Conservation (phyloP, 2,888 invertebrate species). For the Dusona sp. region DNA sequence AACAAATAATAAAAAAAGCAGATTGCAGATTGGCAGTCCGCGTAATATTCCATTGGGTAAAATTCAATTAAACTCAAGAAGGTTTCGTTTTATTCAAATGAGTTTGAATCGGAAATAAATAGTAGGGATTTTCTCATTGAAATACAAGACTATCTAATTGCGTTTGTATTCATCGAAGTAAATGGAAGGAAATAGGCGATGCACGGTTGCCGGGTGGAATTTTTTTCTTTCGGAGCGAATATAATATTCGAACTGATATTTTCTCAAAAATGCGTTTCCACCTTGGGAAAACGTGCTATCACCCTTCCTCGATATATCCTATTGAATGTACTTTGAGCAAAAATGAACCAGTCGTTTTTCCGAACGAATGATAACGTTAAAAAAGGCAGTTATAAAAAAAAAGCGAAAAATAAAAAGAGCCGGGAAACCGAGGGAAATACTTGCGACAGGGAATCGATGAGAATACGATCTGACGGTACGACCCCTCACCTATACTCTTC, state of each 20-base stretch:
- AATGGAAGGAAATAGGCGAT: background rate
- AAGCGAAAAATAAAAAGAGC: slow-evolving; percentile 10
- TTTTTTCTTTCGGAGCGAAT: background rate
- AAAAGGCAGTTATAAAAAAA: background rate
- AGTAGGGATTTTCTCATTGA: slow-evolving; percentile 12
- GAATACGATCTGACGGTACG: slow-evolving; percentile 28
- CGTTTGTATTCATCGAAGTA: background rate
- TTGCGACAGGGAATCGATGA: slow-evolving; percentile 27
- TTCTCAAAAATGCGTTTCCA: background rate
- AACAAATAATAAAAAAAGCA: background rate
- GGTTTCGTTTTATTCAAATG: slow-evolving; percentile 28
- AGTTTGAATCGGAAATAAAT: slow-evolving; percentile 14
- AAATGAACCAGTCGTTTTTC: slow-evolving; percentile 19
- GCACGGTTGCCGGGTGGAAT: background rate
- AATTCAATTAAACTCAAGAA: slow-evolving; percentile 14
- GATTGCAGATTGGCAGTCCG: background rate
- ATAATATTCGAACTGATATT: background rate
- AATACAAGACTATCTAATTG: slow-evolving; percentile 14
- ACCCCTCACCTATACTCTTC: background rate
- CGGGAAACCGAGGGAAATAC: background rate
- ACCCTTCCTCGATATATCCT: background rate
- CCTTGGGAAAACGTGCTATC: background rate
- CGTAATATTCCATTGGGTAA: background rate
- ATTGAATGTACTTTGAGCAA: slow-evolving; percentile 12
- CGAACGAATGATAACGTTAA: slow-evolving; percentile 26